Conservation (phyloP, 2,797 vertebrate species). For the Alauda arvensis region DNA sequence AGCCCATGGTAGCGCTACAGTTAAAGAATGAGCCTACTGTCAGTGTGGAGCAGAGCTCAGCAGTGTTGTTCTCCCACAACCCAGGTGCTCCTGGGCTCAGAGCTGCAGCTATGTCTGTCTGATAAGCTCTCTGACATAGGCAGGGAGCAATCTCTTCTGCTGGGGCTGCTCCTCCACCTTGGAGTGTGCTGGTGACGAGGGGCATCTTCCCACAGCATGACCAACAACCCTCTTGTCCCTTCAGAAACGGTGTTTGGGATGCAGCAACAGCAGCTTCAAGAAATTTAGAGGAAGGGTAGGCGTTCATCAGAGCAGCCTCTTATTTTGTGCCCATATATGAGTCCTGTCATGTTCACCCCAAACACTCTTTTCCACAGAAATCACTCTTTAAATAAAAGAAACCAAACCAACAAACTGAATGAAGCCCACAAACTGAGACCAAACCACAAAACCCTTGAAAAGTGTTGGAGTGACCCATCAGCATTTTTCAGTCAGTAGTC, state of each 20-base stretch:
- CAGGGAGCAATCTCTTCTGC: neutral
- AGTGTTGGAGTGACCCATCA: neutral
- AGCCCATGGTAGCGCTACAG: neutral
- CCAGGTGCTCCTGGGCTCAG: neutral
- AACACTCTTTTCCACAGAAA: neutral
- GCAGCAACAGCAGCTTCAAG: neutral
- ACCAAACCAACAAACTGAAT: neutral
- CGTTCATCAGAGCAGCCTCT: neutral
- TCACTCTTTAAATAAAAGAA: neutral
- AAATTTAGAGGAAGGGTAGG: neutral
- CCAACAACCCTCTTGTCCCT: fast-evolving
- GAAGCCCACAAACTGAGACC: neutral
- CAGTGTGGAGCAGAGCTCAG: neutral
- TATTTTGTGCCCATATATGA: neutral
- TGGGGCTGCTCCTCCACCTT: neutral
- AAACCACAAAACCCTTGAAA: neutral
- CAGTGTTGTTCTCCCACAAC: neutral
- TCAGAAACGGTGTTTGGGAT: neutral
- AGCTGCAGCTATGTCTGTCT: neutral
- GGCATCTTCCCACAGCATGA: neutral
- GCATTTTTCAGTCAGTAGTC: neutral
- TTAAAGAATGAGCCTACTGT: neutral
- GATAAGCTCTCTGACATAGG: neutral
- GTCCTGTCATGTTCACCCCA: neutral
- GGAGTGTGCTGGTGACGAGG: neutral